A percentile compares a stretch with the other conserved stretches of the same genome.
These are phyloP conservation scores for Bradysia coprophila DNA, from an alignment of 1,140 invertebrate species.

Conservation along the genomic window DNA sequence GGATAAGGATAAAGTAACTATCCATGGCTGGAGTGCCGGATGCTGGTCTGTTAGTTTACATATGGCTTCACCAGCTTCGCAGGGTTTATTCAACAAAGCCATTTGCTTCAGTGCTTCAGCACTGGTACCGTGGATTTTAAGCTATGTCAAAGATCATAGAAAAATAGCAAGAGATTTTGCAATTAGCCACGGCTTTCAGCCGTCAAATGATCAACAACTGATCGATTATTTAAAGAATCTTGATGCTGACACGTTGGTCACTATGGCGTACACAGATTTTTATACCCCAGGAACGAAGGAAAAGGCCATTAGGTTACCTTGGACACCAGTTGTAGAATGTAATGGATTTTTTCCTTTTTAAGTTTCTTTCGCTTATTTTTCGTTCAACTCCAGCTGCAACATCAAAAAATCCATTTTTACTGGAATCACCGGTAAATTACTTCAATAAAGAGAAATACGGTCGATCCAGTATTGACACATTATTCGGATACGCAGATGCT, in stretches of 20 bases:
- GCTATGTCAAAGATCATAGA: background rate
- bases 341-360: background rate
- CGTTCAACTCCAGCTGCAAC: background rate
- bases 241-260: background rate
- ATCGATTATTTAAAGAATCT: background rate
- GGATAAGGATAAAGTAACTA: conserved; percentile 37
- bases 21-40: conserved; percentile 44
- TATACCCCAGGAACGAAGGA: too few relatives aligned
- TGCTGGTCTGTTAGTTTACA: conserved; percentile 26
- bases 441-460: background rate
- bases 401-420: background rate
- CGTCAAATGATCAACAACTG: background rate
- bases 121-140: conserved; percentile 17
- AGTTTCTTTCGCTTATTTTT: background rate
- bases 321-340: background rate
- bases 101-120: conserved; percentile 35
- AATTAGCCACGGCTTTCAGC: background rate
- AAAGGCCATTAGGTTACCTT: background rate
- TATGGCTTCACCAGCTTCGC: conserved; percentile 29
- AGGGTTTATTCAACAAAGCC: conserved; percentile 30
- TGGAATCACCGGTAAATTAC: background rate
- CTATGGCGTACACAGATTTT: background rate
- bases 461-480: background rate
- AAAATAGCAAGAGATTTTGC: background rate
- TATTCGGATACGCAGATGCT: background rate